Conservation (phyloP, 1,140 invertebrate genomes). For the Gonatopus flavifemur region DNA sequence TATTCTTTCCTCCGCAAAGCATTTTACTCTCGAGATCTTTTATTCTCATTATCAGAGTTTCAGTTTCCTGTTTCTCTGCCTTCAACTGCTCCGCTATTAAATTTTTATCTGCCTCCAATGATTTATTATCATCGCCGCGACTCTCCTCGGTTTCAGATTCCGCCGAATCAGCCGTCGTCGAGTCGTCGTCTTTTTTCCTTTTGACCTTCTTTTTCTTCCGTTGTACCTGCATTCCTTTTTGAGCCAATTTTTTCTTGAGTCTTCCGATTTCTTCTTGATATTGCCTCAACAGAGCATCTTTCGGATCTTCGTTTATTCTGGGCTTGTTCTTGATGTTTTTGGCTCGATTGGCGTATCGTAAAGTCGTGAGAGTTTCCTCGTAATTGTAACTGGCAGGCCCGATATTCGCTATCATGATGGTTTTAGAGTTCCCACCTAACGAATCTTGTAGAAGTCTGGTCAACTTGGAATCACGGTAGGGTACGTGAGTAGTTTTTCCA, state of each 20-base stretch:
- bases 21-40: constrained; percentile 92
- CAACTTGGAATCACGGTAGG: constrained; percentile 92
- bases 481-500: constrained; percentile 90
- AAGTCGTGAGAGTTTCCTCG: constrained; percentile 95
- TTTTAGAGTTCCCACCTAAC: constrained; percentile 94
- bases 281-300: constrained; percentile 91
- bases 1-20: constrained; percentile 96
- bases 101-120: constrained; percentile 65
- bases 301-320: constrained; percentile 96
- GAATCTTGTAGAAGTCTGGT: constrained; percentile 92
- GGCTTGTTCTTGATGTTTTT: constrained; percentile 98
- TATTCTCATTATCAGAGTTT: constrained; percentile 80
- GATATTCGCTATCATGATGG: constrained; percentile 95
- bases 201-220: constrained; percentile 58
- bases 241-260: constrained; percentile 82
- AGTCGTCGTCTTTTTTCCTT: constrained; percentile 56
- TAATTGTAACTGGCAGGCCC: constrained; percentile 96
- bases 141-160: constrained; percentile 54
- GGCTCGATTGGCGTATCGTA: constrained; percentile 94
- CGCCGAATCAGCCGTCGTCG: constrained; percentile 48
- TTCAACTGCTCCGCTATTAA: constrained; percentile 62
- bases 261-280: constrained; percentile 97
- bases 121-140: constrained; percentile 57
- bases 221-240: constrained; percentile 61
- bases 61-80: constrained; percentile 70